These are phyloP conservation scores for Cephalotes varians DNA, from an alignment of 2,888 invertebrate genomes.

Conservation along the genomic window DNA sequence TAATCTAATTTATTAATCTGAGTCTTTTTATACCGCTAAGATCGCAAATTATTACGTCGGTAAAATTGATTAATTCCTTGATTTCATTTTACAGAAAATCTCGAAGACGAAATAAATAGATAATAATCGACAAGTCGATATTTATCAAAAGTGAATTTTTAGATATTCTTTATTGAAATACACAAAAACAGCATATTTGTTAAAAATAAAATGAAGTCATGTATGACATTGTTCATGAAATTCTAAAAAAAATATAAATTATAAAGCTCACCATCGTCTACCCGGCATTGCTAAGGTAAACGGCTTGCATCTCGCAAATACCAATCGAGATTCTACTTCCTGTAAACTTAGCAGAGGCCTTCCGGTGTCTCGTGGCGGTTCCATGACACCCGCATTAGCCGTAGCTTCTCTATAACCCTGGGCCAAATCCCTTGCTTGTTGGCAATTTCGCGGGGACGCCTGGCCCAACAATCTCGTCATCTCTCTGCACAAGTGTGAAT, in stretches of 20 bases:
- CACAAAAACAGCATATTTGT: neutral
- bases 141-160: neutral
- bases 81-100: neutral
- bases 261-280: constrained; percentile 90
- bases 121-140: neutral
- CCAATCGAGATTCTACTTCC: constrained; percentile 94
- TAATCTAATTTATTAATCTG: no score
- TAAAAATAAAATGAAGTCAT: neutral
- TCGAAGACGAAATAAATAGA: neutral
- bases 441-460: constrained; percentile 82
- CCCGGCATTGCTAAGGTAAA: constrained; percentile 94
- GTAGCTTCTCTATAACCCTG: constrained; percentile 92
- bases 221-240: neutral
- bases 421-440: constrained; percentile 81
- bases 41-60: neutral
- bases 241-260: neutral
- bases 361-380: constrained; percentile 92
- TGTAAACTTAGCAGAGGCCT: constrained; percentile 93
- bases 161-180: neutral
- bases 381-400: constrained; percentile 94
- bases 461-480: constrained; percentile 84
- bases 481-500: constrained; percentile 78
- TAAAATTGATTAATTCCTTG: neutral
- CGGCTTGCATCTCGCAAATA: constrained; percentile 96
- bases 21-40: neutral